Percentiles rank a stretch among this genome's conserved stretches.
phyloP scores from a whole-genome alignment of 1,140 invertebrate species.

The Cydia splendana region DNA sequence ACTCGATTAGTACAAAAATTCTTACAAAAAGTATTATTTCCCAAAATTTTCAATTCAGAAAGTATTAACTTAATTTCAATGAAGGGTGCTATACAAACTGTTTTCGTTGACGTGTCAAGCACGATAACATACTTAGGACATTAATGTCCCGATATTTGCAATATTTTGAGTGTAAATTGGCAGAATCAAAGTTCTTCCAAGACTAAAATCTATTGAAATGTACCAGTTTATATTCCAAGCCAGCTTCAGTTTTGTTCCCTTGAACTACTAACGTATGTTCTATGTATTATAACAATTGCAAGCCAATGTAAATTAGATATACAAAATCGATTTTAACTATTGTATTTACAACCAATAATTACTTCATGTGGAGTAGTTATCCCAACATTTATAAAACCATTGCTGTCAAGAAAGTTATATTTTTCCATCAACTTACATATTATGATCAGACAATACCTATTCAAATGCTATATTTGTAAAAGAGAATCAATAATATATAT shows the following conservation, averaged over 20 bases:
- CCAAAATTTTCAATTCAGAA: conserved; percentile 73
- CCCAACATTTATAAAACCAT: conserved; percentile 5
- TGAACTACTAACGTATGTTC: conserved; percentile 13
- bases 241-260: conserved; percentile 14
- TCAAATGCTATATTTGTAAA: conserved; percentile 13
- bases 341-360: conserved; percentile 3
- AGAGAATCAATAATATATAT: not conserved
- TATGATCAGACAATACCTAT: conserved; percentile 30
- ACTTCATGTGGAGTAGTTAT: conserved; percentile 22
- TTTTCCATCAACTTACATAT: conserved; percentile 22
- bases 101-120: conserved; percentile 51
- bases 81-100: conserved; percentile 57
- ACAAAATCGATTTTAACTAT: conserved; percentile 17
- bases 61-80: conserved; percentile 73
- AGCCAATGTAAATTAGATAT: conserved; percentile 21
- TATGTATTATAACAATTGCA: conserved; percentile 10
- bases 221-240: conserved; percentile 53
- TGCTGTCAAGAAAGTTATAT: conserved; percentile 30
- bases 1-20: conserved; percentile 77
- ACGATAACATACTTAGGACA: conserved; percentile 39
- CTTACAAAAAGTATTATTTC: conserved; percentile 77
- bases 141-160: conserved; percentile 31
- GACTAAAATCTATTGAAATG: conserved; percentile 51
- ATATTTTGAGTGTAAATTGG: conserved; percentile 44
- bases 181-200: conserved; percentile 70